These are phyloP conservation scores for Drosophila pseudotakahashii DNA, from an alignment of 2,888 invertebrate genomes.

Conservation along the genomic window DNA sequence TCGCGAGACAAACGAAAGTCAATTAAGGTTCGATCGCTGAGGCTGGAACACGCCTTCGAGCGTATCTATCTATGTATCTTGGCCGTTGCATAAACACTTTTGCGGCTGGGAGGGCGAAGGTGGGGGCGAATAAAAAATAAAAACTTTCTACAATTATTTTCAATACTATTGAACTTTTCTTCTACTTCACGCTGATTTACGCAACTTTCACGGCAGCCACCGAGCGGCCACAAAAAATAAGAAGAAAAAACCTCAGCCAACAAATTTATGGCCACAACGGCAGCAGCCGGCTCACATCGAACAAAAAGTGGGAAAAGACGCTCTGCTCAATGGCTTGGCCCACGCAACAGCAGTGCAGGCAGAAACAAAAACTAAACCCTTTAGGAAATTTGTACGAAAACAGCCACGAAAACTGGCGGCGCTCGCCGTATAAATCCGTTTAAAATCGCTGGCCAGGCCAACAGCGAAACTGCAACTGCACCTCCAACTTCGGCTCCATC, in stretches of 20 bases:
- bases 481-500: constrained; percentile 55
- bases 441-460: constrained; percentile 63
- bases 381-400: constrained; percentile 71
- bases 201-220: constrained; percentile 76
- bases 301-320: constrained; percentile 15
- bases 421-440: constrained; percentile 71
- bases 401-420: constrained; percentile 39
- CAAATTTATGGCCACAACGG: constrained; percentile 67
- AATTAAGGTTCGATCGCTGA: constrained; percentile 65
- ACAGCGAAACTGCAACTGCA: constrained; percentile 63
- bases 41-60: constrained; percentile 43
- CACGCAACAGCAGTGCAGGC: constrained; percentile 59
- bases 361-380: constrained; percentile 69
- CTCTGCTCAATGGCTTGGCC: constrained; percentile 56
- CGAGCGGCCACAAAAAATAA: constrained; percentile 47
- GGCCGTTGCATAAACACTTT: constrained; percentile 43
- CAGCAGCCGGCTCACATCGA: constrained; percentile 58
- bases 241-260: constrained; percentile 40
- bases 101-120: constrained; percentile 13
- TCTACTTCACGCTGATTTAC: constrained; percentile 79
- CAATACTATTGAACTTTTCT: constrained; percentile 77
- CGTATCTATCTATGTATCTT: constrained; percentile 28
- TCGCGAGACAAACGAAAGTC: constrained; percentile 55
- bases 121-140: constrained; percentile 39
- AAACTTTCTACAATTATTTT: constrained; percentile 79